Evolutionary conservation across 1,140 invertebrate genomes (phyloP).

Genomic region (Brachionus koreanus): DNA sequence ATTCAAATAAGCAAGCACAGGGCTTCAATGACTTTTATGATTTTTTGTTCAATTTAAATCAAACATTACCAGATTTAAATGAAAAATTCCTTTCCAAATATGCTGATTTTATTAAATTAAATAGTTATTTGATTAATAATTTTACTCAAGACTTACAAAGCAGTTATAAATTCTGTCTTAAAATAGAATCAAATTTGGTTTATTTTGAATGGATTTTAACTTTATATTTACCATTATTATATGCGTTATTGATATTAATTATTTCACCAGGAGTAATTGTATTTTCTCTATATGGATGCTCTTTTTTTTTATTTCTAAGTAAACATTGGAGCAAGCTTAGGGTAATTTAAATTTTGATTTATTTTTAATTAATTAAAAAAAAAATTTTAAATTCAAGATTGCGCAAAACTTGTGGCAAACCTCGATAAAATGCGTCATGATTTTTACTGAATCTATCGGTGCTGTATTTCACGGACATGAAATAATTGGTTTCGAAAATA

Average conservation of each 20-base stretch:
- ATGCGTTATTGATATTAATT: background rate
- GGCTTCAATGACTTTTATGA: background rate
- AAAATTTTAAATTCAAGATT: background rate
- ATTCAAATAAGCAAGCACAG: background rate
- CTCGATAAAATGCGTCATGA: slow-evolving; percentile 1
- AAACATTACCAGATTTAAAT: background rate
- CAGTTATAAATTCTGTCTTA: background rate
- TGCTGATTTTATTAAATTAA: background rate
- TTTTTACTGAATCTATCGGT: slow-evolving; percentile 24
- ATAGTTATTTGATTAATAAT: background rate
- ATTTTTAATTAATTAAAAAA: background rate
- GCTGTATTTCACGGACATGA: slow-evolving; percentile 70
- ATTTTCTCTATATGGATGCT: slow-evolving; percentile 15
- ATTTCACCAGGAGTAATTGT: slow-evolving; percentile 12
- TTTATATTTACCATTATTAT: slow-evolving; percentile 17
- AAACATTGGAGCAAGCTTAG: slow-evolving; percentile 43
- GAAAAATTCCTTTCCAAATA: background rate
- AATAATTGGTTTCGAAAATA: slow-evolving; percentile 82
- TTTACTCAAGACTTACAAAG: background rate
- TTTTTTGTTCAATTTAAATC: background rate
- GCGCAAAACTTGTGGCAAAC: slow-evolving; percentile 34
- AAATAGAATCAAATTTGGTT: slow-evolving; percentile 33
- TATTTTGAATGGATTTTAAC: slow-evolving; percentile 31
- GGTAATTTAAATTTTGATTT: background rate
- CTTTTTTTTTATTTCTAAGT: slow-evolving; percentile 11